These are phyloP conservation scores for Lycocerus yunnanus DNA, from an alignment of 2,888 invertebrate species.

Conservation along the genomic window DNA sequence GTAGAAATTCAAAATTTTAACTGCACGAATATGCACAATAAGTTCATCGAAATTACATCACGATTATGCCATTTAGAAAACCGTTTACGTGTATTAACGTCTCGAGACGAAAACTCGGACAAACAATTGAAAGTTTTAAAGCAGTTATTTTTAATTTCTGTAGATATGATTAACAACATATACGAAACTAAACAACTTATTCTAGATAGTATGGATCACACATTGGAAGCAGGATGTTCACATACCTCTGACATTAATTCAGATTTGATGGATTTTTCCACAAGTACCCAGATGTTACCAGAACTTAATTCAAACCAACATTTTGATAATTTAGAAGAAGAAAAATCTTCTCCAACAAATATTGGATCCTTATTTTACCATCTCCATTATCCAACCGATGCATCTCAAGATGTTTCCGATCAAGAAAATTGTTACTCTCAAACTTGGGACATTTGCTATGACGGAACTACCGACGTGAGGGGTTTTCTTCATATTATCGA, in stretches of 20 bases:
- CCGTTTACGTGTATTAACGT: not conserved
- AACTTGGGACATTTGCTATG: not conserved
- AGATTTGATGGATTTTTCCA: not conserved
- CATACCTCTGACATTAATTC: not conserved
- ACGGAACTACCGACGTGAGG: not conserved
- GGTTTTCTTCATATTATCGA: not conserved
- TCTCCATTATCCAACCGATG: not conserved
- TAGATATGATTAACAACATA: not conserved
- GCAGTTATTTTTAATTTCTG: not conserved
- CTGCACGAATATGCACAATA: not conserved
- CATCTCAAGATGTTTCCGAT: not conserved
- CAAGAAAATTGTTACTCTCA: not conserved
- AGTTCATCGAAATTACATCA: not conserved
- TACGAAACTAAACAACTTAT: not conserved
- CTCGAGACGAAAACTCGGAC: not conserved
- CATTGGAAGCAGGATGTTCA: not conserved
- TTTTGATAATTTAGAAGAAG: not conserved
- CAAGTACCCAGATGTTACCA: not conserved
- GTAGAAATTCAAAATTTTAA: not conserved
- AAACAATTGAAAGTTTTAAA: not conserved
- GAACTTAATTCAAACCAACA: not conserved
- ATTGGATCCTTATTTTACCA: not conserved
- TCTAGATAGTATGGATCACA: not conserved
- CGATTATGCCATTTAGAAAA: not conserved
- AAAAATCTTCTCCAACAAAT: not conserved